Percentiles rank a stretch among this genome's conserved stretches.
These are phyloP conservation scores for Trialeurodes vaporariorum DNA, from an alignment of 1,140 invertebrate species.

Conservation along the genomic window DNA sequence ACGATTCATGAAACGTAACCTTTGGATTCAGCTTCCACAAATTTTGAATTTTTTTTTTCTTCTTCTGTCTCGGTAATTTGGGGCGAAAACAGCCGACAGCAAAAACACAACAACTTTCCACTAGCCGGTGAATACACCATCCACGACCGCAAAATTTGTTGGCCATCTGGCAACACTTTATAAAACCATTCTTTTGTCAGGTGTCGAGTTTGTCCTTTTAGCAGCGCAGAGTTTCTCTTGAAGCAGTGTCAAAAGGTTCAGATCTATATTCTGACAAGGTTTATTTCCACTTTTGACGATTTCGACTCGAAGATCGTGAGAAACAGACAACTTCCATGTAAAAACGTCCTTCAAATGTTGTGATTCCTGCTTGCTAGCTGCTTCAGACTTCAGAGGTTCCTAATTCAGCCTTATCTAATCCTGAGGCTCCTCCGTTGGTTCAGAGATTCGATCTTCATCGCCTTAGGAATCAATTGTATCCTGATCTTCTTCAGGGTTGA, in stretches of 20 bases:
- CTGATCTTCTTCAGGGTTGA: no score
- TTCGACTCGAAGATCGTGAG: background rate
- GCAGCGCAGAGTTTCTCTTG: background rate
- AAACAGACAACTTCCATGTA: background rate
- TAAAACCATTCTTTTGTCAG: conserved; percentile 3
- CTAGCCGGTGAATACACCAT: background rate
- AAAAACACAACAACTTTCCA: background rate
- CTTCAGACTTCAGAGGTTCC: no score
- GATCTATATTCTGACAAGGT: conserved; percentile 3
- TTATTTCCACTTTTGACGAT: background rate
- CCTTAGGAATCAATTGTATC: no score
- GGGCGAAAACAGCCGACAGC: conserved; percentile 4
- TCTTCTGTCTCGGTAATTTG: background rate
- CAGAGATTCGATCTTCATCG: no score
- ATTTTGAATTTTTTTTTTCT: background rate
- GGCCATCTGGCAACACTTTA: background rate
- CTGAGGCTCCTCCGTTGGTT: no score
- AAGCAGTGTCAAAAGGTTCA: background rate
- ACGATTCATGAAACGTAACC: conserved; percentile 2
- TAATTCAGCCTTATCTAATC: no score
- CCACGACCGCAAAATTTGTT: background rate
- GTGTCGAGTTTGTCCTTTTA: background rate
- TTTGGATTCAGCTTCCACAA: conserved; percentile 5
- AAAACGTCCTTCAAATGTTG: background rate
- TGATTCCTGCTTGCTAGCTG: background rate